Base-by-base conservation (phyloP, 92 coral and sea anemone species). In the Parazoanthus swiftii region DNA sequence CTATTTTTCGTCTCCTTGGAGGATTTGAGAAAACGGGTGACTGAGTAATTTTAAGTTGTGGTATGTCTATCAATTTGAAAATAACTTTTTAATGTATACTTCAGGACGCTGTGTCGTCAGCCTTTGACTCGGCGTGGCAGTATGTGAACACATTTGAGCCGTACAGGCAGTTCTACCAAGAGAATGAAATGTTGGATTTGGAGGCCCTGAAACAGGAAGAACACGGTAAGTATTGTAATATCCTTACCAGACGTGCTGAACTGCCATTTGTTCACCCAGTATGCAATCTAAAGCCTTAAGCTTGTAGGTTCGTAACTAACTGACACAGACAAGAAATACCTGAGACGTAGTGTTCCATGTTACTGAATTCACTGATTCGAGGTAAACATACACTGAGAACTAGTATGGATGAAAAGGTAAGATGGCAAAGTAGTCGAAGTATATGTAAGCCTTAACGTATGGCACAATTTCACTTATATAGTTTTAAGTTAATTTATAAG, bases 61-160 rank as follows among this genome's bases (percentile, higher is more conserved):
- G 42, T 39, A 39, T 15, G 86, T 14, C 20, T 33, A 81, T 81
- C n/a, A 81, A 50, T 6, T 10, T 21, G 18, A 82, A 2, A 10
- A 42, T 43, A 18, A 3, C 16, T 33, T 78, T 42, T 79, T n/a
- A 65, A 83, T 63, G 23, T 29, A 3, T 6, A 48, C 59, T 89
- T 9, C 75, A 97, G 99, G 99, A 97, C 79, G 96, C 99, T n/a
- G 93, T 97, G 42, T 88, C 97, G 14, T 91, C 95, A 25, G 99
- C 99, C 1, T 97, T 92, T 89, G 96, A 94, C 85, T 89, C 94
- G 36, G 97, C 99, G 58, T 90, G 98, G 91, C 93, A 91, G 91
- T 97, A 95, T 82, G 97, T 96, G 38, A 94, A 93, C 91, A 95
- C 97, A 0, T 94, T 97, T 89, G 98, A 97, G 71, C 95, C 98